A percentile compares a stretch with the other conserved stretches of the same genome.
Evolutionary conservation across 1,140 invertebrate genomes (phyloP).

Genomic region (Drosophila repletoides): DNA sequence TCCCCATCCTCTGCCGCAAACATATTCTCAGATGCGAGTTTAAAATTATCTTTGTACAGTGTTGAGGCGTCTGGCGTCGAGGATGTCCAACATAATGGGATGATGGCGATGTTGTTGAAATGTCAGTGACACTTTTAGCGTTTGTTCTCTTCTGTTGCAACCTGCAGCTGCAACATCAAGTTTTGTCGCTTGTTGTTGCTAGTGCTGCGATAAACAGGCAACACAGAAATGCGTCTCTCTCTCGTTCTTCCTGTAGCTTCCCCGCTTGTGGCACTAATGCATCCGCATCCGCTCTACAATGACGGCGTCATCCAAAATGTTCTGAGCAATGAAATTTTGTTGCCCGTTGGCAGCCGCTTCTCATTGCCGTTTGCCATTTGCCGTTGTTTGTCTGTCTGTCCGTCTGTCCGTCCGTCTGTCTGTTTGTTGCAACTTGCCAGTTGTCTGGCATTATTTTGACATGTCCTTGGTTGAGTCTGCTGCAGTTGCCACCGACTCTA

Average conservation of each 20-base stretch:
- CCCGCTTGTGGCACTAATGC: conserved; percentile 34
- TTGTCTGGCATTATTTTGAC: conserved; percentile 44
- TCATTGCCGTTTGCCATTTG: conserved; percentile 17
- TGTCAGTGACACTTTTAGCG: conserved; percentile 58
- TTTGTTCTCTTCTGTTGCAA: conserved; percentile 9
- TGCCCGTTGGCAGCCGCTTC: conserved; percentile 7
- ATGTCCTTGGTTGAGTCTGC: conserved; percentile 27
- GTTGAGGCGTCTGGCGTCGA: not conserved
- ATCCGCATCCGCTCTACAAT: conserved; percentile 32
- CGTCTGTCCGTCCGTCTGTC: no score
- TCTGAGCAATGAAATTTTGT: conserved; percentile 52
- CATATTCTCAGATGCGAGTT: conserved; percentile 4
- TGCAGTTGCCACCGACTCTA: not conserved
- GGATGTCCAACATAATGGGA: conserved; percentile 7
- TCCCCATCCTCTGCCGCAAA: not conserved
- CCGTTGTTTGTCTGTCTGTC: conserved; percentile 9
- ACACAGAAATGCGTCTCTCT: conserved; percentile 23
- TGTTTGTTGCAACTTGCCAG: conserved; percentile 7
- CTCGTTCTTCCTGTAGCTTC: not conserved
- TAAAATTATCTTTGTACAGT: conserved; percentile 31
- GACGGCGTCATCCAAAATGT: conserved; percentile 21
- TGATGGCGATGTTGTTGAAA: conserved; percentile 34
- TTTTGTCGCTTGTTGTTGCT: conserved; percentile 22
- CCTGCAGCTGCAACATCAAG: conserved; percentile 41
- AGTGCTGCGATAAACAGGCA: conserved; percentile 34